phyloP scores from a whole-genome alignment of 1,140 invertebrate species.

The Temnothorax curvispinosus region DNA sequence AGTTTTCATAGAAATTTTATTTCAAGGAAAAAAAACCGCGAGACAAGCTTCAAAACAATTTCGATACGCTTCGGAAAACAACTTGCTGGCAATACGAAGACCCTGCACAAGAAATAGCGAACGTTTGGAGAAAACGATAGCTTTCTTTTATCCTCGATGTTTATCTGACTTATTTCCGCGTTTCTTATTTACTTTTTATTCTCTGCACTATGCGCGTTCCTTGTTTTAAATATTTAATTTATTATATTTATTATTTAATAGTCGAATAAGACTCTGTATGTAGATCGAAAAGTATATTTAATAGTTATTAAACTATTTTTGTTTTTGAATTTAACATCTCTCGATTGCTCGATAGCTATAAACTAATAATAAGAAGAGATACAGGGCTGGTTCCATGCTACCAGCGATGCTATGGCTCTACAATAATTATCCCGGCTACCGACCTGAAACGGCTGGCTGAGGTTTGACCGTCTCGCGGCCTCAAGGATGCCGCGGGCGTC shows the following conservation, averaged over 20 bases:
- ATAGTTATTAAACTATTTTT: no score
- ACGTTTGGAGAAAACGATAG: background rate
- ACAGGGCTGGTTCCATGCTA: background rate
- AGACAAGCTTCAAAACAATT: background rate
- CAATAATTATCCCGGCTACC: background rate
- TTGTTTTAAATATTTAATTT: no score
- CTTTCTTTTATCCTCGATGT: no score
- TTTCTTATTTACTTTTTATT: no score
- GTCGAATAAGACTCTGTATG: no score
- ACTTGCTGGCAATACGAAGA: background rate
- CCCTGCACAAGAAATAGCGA: background rate
- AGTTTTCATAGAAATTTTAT: background rate
- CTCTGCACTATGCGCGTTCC: no score
- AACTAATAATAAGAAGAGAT: background rate
- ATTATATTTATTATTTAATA: no score
- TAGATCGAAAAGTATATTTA: no score
- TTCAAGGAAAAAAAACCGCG: background rate
- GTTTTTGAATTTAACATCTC: no score
- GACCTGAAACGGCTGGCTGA: slow-evolving; percentile 86
- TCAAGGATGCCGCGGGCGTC: slow-evolving; percentile 88
- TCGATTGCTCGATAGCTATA: no score
- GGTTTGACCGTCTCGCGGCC: slow-evolving; percentile 86
- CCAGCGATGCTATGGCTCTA: background rate
- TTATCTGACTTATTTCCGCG: no score
- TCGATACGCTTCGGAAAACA: no score